Evolutionary conservation across 2,113 vertebrate genomes (phyloP), one percentile per base, ranked within the genome.

Genomic region (Mus pahari): DNA sequence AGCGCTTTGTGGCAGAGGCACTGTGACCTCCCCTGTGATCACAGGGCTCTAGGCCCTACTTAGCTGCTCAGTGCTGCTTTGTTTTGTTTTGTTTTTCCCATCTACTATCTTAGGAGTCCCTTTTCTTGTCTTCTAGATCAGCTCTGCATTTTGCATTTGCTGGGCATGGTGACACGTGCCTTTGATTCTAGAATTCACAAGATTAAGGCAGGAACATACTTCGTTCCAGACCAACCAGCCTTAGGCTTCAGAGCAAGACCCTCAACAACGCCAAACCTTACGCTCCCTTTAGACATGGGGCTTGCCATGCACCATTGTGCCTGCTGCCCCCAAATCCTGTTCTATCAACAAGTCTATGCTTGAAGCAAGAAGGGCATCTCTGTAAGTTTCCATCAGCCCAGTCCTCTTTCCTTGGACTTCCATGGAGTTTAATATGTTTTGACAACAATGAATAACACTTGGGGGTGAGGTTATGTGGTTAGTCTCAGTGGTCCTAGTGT

Each of bases 41-140:
- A 36, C 12, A 22, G 50, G 53, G 14, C 28, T 73, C 19, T 36
- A n/a, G 9, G 28, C 9, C 26, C 73, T 7, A 26, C 33, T 71
- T 45, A n/a, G 86, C 64, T 45, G 14, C 31, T 10, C 79, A 10
- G 64, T 22, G 9, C 36, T 31, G 39, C 17, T 42, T 3, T 78
- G 31, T 13, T 26, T 64, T 26, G 8, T 22, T 24, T 62, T 62
- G 0, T 33, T 31, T 66, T 33, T 33, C 5, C 22, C 14, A 22
- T 68, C 66, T 92, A 45, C 10, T 62, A 53, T 58, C 84, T 42
- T 22, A 42, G 70, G 58, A 58, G 42, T 55, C 48, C 17, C 42
- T 5, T n/a, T 91, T 78, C 71, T 89, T 91, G 42, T 22, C 64
- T 77, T 86, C 48, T 83, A 89, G 13, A 74, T 91, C 50, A 93